These are phyloP conservation scores for Drosophila watanabei DNA, from an alignment of 1,140 invertebrate genomes.

Conservation along the genomic window DNA sequence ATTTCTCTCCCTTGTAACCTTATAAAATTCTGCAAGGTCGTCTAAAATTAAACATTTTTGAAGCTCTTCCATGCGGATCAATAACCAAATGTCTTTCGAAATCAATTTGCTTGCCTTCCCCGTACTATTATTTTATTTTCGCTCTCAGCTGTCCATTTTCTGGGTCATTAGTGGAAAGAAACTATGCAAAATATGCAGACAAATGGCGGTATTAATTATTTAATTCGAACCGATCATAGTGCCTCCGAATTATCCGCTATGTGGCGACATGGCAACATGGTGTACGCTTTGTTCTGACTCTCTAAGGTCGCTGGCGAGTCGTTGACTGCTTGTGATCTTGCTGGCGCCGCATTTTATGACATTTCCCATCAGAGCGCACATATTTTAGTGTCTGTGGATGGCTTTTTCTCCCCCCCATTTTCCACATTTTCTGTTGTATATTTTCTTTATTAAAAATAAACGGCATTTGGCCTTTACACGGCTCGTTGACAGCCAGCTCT, in stretches of 20 bases:
- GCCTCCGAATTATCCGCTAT: slow-evolving; percentile 60
- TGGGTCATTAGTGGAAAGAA: slow-evolving; percentile 72
- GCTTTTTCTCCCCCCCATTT: not conserved
- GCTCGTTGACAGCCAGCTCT: slow-evolving; percentile 77
- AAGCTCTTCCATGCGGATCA: not conserved
- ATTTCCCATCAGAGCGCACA: slow-evolving; percentile 44
- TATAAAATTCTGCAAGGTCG: not conserved
- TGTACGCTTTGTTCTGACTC: slow-evolving; percentile 27
- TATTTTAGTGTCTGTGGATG: slow-evolving; percentile 27
- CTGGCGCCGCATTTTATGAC: slow-evolving; percentile 75
- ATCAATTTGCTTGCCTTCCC: slow-evolving; percentile 57
- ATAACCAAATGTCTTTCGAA: slow-evolving; percentile 28
- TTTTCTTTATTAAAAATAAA: slow-evolving; percentile 74
- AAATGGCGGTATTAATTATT: slow-evolving; percentile 78
- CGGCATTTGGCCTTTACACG: slow-evolving; percentile 71
- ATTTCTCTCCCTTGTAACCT: not conserved
- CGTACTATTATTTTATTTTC: slow-evolving; percentile 3
- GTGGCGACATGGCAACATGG: slow-evolving; percentile 13
- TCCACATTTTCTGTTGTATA: slow-evolving; percentile 9
- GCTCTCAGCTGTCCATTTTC: slow-evolving; percentile 49
- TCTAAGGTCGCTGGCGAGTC: slow-evolving; percentile 63
- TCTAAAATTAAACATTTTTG: not conserved
- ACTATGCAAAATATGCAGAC: slow-evolving; percentile 70
- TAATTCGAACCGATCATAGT: slow-evolving; percentile 64
- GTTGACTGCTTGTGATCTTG: slow-evolving; percentile 65